Evolutionary conservation across 2,113 vertebrate genomes (phyloP).

Genomic region (Lutjanus erythropterus): DNA sequence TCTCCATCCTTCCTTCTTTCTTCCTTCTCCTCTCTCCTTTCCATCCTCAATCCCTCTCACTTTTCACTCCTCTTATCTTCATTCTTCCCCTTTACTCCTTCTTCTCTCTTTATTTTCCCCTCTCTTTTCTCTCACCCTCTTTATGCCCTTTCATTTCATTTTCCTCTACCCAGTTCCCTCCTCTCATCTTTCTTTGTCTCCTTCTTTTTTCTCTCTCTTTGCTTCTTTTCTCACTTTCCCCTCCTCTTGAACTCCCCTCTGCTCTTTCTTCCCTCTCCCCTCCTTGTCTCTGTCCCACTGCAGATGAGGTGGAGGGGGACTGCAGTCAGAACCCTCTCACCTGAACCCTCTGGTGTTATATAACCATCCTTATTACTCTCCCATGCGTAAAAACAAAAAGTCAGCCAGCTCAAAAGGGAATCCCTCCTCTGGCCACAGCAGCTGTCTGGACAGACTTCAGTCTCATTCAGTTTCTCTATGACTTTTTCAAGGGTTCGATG

Average conservation of each 20-base stretch:
- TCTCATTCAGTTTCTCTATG: background rate
- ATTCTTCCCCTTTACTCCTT: background rate
- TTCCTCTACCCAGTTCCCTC: background rate
- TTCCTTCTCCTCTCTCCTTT: no score
- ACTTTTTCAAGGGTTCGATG: slow-evolving; percentile 7
- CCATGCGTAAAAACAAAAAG: slow-evolving; percentile 50
- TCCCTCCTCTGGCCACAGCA: slow-evolving; percentile 33
- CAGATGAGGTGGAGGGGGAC: slow-evolving; percentile 46
- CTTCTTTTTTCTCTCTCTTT: background rate
- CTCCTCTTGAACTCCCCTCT: background rate
- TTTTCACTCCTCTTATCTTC: background rate
- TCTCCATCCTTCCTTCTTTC: background rate
- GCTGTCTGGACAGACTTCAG: background rate
- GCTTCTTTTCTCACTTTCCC: background rate
- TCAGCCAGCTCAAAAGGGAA: slow-evolving; percentile 39
- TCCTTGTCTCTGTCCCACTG: slow-evolving; percentile 14
- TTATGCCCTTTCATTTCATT: no score
- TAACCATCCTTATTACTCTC: slow-evolving; percentile 52
- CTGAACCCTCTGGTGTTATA: slow-evolving; percentile 46
- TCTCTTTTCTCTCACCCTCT: background rate
- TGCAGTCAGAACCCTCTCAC: slow-evolving; percentile 60
- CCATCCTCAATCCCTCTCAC: no score
- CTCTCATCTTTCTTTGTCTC: background rate
- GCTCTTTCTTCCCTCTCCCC: background rate
- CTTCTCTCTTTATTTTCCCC: fast-evolving